A percentile compares a stretch with the other conserved stretches of the same genome.
Evolutionary conservation across 2,797 vertebrate species (phyloP).

Genomic region (Clarias fuscus): DNA sequence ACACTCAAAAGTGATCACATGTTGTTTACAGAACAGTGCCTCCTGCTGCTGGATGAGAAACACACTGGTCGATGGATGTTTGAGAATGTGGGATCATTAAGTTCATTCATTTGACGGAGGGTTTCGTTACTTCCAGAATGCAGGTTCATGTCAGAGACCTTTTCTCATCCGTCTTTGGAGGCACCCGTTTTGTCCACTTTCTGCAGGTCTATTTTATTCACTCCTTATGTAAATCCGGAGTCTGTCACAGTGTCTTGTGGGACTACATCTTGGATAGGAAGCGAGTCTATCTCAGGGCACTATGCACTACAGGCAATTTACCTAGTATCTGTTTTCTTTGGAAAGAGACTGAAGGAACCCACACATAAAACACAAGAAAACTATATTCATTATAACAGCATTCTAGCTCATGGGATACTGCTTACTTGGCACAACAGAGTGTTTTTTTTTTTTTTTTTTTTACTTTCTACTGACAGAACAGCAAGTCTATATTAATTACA

Average conservation of each 20-base stretch:
- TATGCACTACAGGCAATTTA: neutral
- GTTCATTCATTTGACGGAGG: slow-evolving; percentile 38
- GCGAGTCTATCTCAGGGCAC: neutral
- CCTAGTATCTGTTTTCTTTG: neutral
- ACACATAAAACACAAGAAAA: neutral
- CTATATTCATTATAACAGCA: neutral
- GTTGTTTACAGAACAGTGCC: slow-evolving; percentile 35
- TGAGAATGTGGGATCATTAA: slow-evolving; percentile 36
- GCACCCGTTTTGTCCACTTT: slow-evolving; percentile 31
- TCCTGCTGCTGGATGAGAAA: slow-evolving; percentile 36
- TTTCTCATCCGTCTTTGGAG: slow-evolving; percentile 9
- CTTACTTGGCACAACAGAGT: neutral
- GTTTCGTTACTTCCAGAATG: neutral
- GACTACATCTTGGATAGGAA: neutral
- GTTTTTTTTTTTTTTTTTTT: neutral
- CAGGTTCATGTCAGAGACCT: neutral
- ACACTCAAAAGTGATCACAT: slow-evolving; percentile 13
- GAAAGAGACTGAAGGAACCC: neutral
- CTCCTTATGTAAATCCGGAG: neutral
- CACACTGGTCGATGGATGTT: slow-evolving; percentile 45
- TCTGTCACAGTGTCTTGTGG: neutral
- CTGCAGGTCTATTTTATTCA: slow-evolving; percentile 11
- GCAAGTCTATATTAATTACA: neutral
- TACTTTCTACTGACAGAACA: neutral
- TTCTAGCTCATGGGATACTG: neutral